A percentile compares a stretch with the other conserved stretches of the same genome.
These are phyloP conservation scores for Ceyx erithaca DNA, from an alignment of 2,797 vertebrate genomes.

Conservation along the genomic window DNA sequence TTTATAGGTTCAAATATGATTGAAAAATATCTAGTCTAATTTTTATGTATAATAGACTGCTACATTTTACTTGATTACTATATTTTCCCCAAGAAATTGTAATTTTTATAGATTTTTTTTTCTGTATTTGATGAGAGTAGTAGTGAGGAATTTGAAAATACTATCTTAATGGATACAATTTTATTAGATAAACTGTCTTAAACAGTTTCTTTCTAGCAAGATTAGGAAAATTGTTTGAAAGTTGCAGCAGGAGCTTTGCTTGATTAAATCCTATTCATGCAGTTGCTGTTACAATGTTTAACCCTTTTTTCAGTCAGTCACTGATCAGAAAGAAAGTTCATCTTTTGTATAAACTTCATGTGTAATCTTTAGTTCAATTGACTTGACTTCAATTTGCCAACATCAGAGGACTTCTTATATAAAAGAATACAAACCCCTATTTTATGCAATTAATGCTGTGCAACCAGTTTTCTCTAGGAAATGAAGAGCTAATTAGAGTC, in stretches of 20 bases:
- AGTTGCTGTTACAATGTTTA: background rate
- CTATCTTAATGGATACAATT: background rate
- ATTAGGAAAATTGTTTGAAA: background rate
- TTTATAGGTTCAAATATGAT: background rate
- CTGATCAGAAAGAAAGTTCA: background rate
- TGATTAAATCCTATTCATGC: background rate
- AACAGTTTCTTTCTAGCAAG: background rate
- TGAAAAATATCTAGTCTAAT: background rate
- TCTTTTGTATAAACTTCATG: slow-evolving; percentile 3
- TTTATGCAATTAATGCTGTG: slow-evolving; percentile 27
- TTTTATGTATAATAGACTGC: background rate
- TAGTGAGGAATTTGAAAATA: background rate
- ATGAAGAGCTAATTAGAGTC: slow-evolving; percentile 53
- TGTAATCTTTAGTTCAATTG: slow-evolving; percentile 14
- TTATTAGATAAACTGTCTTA: background rate
- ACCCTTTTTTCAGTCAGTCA: background rate
- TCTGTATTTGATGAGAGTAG: background rate
- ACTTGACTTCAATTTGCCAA: background rate
- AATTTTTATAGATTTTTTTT: background rate
- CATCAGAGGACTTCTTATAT: slow-evolving; percentile 16
- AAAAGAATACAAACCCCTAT: background rate
- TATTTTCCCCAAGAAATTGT: background rate
- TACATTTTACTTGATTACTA: background rate
- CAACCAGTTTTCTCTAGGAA: slow-evolving; percentile 26
- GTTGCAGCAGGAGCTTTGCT: background rate